A percentile compares a stretch with the other conserved stretches of the same genome.
These are phyloP conservation scores for Nycticryphes semicollaris DNA, from an alignment of 2,113 vertebrate species.

Conservation along the genomic window DNA sequence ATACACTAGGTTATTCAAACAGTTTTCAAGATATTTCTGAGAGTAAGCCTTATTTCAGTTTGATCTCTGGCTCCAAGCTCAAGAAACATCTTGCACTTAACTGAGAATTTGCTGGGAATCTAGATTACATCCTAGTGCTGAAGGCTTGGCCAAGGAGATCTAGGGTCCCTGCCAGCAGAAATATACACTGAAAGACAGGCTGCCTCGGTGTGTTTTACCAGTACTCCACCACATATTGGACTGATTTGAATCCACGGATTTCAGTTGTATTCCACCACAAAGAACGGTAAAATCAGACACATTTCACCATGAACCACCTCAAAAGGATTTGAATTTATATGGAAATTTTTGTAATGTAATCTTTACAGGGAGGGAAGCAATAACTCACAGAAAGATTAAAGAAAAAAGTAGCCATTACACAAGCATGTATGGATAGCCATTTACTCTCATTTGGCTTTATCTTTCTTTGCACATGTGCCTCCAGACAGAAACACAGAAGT, in stretches of 20 bases:
- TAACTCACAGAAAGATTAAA: not conserved
- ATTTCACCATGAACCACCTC: not conserved
- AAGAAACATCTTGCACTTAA: conserved; percentile 55
- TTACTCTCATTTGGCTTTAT: not conserved
- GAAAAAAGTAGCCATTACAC: not conserved
- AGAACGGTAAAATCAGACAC: not conserved
- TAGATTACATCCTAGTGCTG: not conserved
- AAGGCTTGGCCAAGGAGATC: conserved; percentile 27
- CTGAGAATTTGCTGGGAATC: conserved; percentile 62
- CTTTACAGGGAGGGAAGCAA: not conserved
- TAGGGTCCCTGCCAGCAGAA: conserved; percentile 53
- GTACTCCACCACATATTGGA: conserved; percentile 5
- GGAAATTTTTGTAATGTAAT: not conserved
- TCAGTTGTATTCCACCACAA: not conserved
- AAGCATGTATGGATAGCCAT: not conserved
- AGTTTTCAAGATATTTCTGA: conserved; percentile 55
- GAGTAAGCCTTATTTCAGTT: conserved; percentile 27
- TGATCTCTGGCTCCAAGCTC: conserved; percentile 35
- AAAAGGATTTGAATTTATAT: not conserved
- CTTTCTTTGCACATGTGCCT: not conserved
- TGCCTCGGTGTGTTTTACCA: conserved; percentile 28
- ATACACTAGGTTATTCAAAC: conserved; percentile 57
- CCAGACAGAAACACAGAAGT: not conserved
- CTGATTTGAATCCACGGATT: conserved; percentile 17
- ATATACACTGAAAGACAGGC: conserved; percentile 24